Percentiles rank a stretch among this genome's conserved stretches.
Evolutionary conservation across 2,797 vertebrate species (phyloP).

Genomic region (Eulemur albifrons): DNA sequence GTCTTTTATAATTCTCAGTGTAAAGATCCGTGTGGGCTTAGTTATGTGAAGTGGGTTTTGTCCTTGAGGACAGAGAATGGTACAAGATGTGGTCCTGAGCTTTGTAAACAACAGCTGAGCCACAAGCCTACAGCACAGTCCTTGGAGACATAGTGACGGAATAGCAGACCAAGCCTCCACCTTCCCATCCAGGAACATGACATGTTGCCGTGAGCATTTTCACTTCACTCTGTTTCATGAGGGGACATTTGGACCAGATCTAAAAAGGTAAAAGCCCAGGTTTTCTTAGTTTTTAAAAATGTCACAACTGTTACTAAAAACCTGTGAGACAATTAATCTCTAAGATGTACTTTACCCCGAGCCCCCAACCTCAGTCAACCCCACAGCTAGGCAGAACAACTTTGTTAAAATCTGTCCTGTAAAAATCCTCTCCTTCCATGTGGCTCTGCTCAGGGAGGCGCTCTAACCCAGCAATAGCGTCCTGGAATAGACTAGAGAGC

Average conservation of each 20-base stretch:
- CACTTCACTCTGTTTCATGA: not conserved
- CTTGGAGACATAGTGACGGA: not conserved
- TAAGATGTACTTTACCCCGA: not conserved
- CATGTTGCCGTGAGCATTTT: not conserved
- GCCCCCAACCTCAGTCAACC: not conserved
- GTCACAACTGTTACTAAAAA: not conserved
- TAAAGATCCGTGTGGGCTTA: not conserved
- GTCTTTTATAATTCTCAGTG: not conserved
- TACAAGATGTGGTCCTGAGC: not conserved
- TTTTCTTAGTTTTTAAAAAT: conserved; percentile 7
- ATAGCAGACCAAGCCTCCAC: not conserved
- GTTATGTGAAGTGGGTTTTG: not conserved
- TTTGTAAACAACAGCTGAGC: not conserved
- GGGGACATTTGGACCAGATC: not conserved
- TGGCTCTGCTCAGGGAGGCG: not conserved
- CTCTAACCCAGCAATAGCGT: not conserved
- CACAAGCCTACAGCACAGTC: no score
- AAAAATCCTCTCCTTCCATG: not conserved
- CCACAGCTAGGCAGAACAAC: not conserved
- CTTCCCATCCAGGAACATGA: not conserved
- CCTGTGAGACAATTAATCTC: not conserved
- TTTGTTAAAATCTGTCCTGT: not conserved
- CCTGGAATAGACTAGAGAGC: not conserved
- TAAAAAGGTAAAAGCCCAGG: not conserved
- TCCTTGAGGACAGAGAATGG: conserved; percentile 5